A percentile compares a stretch with the other conserved stretches of the same genome.
phyloP scores from a whole-genome alignment of 2,888 invertebrate species.

The Sphaeridia pumilis region DNA sequence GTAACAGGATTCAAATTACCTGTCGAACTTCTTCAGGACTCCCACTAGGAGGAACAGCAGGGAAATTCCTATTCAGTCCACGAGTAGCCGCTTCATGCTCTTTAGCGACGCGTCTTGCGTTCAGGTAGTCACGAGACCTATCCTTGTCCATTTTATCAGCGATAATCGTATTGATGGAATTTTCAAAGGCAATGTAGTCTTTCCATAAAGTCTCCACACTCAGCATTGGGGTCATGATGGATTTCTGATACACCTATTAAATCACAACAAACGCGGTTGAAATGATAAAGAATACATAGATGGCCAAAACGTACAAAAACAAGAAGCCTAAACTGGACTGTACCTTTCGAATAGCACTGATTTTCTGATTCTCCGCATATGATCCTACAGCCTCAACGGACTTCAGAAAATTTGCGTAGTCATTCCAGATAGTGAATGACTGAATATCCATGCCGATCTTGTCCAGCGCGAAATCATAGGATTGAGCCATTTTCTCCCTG shows the following conservation, averaged over 20 bases:
- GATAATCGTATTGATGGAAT: conserved; percentile 73
- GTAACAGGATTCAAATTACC: conserved; percentile 43
- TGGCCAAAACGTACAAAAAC: background rate
- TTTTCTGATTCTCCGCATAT: conserved; percentile 98
- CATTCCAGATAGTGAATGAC: conserved; percentile 93
- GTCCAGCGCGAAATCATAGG: conserved; percentile 97
- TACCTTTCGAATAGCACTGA: conserved; percentile 92
- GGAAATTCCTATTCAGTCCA: conserved; percentile 87
- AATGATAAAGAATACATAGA: background rate
- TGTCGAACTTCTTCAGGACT: conserved; percentile 84
- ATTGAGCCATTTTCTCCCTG: conserved; percentile 98
- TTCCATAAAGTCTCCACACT: conserved; percentile 96
- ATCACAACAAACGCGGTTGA: no score
- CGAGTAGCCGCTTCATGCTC: conserved; percentile 90
- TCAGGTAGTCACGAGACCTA: conserved; percentile 92
- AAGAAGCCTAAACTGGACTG: background rate
- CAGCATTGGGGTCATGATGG: conserved; percentile 90
- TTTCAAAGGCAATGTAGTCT: conserved; percentile 94
- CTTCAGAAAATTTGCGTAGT: conserved; percentile 92
- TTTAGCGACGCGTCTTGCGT: conserved; percentile 88
- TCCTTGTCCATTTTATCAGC: conserved; percentile 98
- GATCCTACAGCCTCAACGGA: conserved; percentile 94
- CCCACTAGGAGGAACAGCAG: conserved; percentile 89
- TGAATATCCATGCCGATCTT: conserved; percentile 98
- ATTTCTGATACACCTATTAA: conserved; percentile 76